Conservation (phyloP, 2,888 invertebrate species). For the Heliconius ismenius region DNA sequence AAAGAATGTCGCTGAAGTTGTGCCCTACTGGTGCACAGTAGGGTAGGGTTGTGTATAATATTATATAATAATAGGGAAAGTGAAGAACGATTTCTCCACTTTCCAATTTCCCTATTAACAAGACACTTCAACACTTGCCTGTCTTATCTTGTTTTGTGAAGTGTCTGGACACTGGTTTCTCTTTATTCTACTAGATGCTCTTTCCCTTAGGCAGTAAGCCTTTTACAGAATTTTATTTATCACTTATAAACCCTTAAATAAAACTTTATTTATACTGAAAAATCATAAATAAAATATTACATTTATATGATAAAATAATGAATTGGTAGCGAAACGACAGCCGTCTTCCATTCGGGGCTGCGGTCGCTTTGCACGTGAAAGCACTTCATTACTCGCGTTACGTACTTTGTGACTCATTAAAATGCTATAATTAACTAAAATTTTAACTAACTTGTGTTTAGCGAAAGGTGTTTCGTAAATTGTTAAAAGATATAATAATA, state of each 20-base stretch:
- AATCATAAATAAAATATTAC: neutral
- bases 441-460: neutral
- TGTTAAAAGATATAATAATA: neutral
- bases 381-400: neutral
- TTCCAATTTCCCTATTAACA: too few relatives aligned
- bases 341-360: slow-evolving; percentile 10
- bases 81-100: too few relatives aligned
- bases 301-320: slow-evolving; percentile 6
- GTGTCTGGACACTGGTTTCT: too few relatives aligned
- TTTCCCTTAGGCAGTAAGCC: too few relatives aligned
- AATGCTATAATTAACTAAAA: slow-evolving; percentile 11
- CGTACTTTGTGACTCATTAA: slow-evolving; percentile 2
- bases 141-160: too few relatives aligned
- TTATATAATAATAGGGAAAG: too few relatives aligned
- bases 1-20: slow-evolving; percentile 16
- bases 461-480: neutral
- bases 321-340: neutral
- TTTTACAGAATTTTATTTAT: too few relatives aligned
- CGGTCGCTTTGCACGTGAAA: slow-evolving; percentile 14
- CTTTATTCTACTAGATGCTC: too few relatives aligned
- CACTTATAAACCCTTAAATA: too few relatives aligned
- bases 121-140: too few relatives aligned
- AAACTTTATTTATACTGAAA: too few relatives aligned
- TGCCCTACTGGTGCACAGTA: slow-evolving; percentile 1
- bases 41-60: neutral